Conservation (phyloP, 2,113 vertebrate genomes). For the Callaeas wilsoni region DNA sequence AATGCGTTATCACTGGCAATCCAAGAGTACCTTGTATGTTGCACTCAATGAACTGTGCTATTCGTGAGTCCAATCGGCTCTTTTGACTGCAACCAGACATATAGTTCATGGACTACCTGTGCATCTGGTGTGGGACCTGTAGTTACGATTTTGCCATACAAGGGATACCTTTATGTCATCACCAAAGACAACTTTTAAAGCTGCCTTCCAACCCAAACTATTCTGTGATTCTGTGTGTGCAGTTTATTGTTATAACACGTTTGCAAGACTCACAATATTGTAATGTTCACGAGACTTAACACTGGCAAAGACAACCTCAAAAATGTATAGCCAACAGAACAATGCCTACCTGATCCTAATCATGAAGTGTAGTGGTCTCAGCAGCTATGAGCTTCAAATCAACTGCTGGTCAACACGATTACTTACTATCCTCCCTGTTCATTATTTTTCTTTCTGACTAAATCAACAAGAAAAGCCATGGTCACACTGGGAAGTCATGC, state of each 20-base stretch:
- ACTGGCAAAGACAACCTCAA: background rate
- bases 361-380: background rate
- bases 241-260: background rate
- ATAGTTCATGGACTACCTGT: background rate
- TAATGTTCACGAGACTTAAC: background rate
- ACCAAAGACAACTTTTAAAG: background rate
- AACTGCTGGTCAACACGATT: background rate
- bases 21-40: background rate
- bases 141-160: background rate
- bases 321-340: background rate
- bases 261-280: background rate
- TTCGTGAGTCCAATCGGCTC: background rate
- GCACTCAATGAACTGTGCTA: background rate
- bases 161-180: background rate
- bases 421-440: background rate
- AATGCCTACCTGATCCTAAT: background rate
- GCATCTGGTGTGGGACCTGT: background rate
- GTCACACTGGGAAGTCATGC: background rate
- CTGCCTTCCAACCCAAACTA: background rate
- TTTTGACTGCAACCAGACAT: background rate
- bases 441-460: background rate
- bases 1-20: background rate
- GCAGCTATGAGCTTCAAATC: background rate
- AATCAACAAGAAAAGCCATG: background rate
- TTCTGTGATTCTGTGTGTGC: background rate